phyloP scores from a whole-genome alignment of 2,113 vertebrate species.

The Callospermophilus lateralis region DNA sequence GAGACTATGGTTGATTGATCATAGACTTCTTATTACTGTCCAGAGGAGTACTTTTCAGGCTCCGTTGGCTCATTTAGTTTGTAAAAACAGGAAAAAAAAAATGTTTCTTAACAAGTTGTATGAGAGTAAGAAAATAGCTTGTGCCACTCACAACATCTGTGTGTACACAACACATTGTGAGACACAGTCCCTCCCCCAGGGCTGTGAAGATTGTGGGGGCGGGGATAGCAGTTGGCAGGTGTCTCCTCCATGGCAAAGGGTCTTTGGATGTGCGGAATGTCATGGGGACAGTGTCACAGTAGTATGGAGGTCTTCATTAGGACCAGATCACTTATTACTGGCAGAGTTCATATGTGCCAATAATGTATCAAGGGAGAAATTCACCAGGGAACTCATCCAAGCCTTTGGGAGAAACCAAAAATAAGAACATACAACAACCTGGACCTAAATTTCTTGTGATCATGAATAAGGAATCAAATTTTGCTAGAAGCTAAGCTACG shows the following conservation, averaged over 20 bases:
- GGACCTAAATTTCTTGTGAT: neutral
- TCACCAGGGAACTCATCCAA: constrained; percentile 82
- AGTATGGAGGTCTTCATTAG: constrained; percentile 94
- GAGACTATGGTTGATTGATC: constrained; percentile 89
- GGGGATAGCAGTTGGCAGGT: constrained; percentile 93
- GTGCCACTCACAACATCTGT: constrained; percentile 94
- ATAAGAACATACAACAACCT: constrained; percentile 71
- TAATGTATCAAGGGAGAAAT: constrained; percentile 90
- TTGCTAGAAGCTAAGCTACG: neutral
- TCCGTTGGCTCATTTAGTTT: constrained; percentile 91
- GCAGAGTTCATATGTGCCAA: constrained; percentile 92
- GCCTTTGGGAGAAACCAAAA: constrained; percentile 80
- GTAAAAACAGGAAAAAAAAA: constrained; percentile 92
- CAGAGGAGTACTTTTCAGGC: constrained; percentile 95
- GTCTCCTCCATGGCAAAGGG: constrained; percentile 93
- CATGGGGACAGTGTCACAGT: constrained; percentile 93
- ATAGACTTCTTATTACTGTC: constrained; percentile 91
- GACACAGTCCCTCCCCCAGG: constrained; percentile 93
- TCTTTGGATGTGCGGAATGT: constrained; percentile 92
- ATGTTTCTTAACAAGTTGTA: constrained; percentile 90
- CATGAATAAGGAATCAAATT: neutral
- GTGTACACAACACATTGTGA: constrained; percentile 94
- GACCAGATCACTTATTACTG: constrained; percentile 90
- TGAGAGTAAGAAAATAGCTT: constrained; percentile 95
- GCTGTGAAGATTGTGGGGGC: constrained; percentile 92